These are phyloP conservation scores for Graptemys geographica DNA, from an alignment of 2,797 vertebrate species.

Conservation along the genomic window DNA sequence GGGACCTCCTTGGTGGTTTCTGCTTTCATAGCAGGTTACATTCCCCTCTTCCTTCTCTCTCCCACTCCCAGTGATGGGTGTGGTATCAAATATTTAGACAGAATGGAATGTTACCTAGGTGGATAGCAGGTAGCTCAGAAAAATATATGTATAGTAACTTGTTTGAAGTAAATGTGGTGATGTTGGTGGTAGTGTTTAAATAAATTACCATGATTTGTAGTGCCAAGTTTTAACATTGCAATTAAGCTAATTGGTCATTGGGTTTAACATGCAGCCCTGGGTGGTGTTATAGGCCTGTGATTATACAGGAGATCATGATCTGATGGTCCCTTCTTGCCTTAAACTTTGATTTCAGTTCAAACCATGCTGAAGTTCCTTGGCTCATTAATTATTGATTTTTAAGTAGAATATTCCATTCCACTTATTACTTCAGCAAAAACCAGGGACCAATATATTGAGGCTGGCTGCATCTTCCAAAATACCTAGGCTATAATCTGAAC, in stretches of 20 bases:
- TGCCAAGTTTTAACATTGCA: neutral
- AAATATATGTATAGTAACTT: neutral
- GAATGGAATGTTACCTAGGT: neutral
- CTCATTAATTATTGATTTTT: neutral
- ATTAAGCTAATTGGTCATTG: neutral
- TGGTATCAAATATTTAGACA: neutral
- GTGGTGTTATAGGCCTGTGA: neutral
- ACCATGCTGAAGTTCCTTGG: neutral
- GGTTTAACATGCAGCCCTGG: accelerated
- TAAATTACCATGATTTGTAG: neutral
- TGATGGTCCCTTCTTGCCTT: neutral
- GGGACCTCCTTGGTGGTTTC: neutral
- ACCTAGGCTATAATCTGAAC: neutral
- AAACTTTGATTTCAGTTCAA: neutral
- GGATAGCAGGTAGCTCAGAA: neutral
- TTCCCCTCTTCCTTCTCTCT: neutral
- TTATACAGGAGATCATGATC: neutral
- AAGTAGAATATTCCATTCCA: neutral
- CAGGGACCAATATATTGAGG: neutral
- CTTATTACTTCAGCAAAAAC: neutral
- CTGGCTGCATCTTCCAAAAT: neutral
- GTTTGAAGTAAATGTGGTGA: neutral
- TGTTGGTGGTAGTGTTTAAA: neutral
- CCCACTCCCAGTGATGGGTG: neutral
- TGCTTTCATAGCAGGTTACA: neutral